Percentiles rank a stretch among this genome's conserved stretches.
These are phyloP conservation scores for Semicossyphus pulcher DNA, from an alignment of 2,113 vertebrate genomes.

Conservation along the genomic window DNA sequence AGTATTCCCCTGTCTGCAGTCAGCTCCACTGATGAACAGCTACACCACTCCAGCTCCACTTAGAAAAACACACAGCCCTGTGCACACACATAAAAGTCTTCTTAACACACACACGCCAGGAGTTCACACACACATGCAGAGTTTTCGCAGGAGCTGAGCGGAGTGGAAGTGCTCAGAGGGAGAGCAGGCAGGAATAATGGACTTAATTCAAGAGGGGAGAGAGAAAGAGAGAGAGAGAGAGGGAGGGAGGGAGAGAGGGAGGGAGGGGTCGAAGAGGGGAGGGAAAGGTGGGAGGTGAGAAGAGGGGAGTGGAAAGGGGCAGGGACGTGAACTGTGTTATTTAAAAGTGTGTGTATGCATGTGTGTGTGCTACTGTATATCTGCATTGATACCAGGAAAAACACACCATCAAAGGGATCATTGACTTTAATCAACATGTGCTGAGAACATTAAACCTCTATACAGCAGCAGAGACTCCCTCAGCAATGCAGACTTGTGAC, in stretches of 20 bases:
- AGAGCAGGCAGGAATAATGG: slow-evolving; percentile 80
- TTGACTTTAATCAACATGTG: background rate
- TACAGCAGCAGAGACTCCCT: background rate
- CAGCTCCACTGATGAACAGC: slow-evolving; percentile 67
- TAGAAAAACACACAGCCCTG: slow-evolving; percentile 68
- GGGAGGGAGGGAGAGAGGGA: slow-evolving; percentile 27
- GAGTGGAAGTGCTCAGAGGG: slow-evolving; percentile 70
- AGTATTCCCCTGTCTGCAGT: slow-evolving; percentile 63
- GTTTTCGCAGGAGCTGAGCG: slow-evolving; percentile 61
- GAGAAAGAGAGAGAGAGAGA: slow-evolving; percentile 38
- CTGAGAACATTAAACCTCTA: background rate
- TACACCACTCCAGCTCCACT: slow-evolving; percentile 72
- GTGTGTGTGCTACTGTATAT: slow-evolving; percentile 26
- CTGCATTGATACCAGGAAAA: background rate
- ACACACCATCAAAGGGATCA: background rate
- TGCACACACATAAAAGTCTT: slow-evolving; percentile 64
- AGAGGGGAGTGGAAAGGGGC: slow-evolving; percentile 68
- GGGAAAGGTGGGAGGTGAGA: slow-evolving; percentile 70
- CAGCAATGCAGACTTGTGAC: background rate
- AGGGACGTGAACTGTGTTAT: slow-evolving; percentile 36
- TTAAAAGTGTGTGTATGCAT: slow-evolving; percentile 13
- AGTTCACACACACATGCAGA: slow-evolving; percentile 49
- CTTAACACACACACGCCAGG: slow-evolving; percentile 59
- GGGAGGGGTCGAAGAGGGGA: slow-evolving; percentile 61
- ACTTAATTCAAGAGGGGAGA: slow-evolving; percentile 77